Evolutionary conservation across 2,113 vertebrate species (phyloP).

Genomic region (Phoenicopterus ruber): DNA sequence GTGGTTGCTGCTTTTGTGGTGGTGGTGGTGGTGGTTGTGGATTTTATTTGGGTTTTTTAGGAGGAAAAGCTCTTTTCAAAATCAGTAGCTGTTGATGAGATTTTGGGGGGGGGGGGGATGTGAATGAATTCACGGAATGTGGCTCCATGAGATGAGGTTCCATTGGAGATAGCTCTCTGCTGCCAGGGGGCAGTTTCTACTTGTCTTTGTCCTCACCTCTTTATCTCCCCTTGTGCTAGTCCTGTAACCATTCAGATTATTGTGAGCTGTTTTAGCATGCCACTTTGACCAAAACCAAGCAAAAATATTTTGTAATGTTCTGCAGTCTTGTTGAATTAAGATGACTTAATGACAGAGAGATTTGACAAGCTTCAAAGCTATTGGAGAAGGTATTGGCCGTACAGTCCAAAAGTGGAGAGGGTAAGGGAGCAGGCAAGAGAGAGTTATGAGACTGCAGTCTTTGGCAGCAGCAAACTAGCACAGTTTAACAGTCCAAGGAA

Average conservation of each 20-base stretch:
- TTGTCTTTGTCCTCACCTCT: background rate
- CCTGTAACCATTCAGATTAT: background rate
- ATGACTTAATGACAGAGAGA: background rate
- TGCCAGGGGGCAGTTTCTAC: fast-evolving
- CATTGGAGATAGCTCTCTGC: background rate
- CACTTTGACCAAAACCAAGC: background rate
- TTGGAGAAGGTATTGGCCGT: background rate
- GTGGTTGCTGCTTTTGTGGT: background rate
- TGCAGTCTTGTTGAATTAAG: background rate
- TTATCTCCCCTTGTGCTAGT: background rate
- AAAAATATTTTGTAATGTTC: background rate
- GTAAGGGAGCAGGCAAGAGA: background rate
- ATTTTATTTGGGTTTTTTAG: background rate
- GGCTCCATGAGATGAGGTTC: background rate
- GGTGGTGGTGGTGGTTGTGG: background rate
- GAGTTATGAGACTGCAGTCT: background rate
- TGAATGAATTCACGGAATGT: background rate
- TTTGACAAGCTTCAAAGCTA: background rate
- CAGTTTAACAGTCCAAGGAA: background rate
- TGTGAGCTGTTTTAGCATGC: background rate
- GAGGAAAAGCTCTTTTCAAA: background rate
- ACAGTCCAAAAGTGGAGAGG: background rate
- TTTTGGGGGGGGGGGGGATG: background rate
- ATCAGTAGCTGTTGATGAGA: background rate
- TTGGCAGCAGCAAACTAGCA: background rate